Percentiles rank a stretch among this genome's conserved stretches.
phyloP scores from a whole-genome alignment of 2,888 invertebrate genomes.

The Scotopteryx bipunctaria region DNA sequence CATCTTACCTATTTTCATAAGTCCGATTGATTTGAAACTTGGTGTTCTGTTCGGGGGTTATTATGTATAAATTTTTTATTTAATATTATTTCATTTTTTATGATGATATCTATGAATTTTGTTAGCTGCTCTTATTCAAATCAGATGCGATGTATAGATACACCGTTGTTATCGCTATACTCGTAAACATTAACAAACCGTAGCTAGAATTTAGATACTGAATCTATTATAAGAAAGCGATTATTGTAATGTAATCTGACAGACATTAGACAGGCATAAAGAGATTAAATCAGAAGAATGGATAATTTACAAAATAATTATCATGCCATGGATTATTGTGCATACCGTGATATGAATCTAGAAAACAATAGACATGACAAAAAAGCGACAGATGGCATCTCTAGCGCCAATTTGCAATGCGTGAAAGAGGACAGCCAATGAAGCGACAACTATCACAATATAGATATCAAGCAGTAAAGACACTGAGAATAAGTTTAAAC shows the following conservation, averaged over 20 bases:
- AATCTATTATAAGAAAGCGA: no score
- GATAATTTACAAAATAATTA: constrained; percentile 12
- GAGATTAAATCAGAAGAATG: constrained; percentile 14
- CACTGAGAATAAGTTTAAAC: constrained; percentile 1
- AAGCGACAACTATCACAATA: constrained; percentile 22
- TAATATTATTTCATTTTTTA: no score
- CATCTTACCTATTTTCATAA: no score
- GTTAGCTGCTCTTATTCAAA: no score
- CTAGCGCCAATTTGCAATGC: constrained; percentile 26
- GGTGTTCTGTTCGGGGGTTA: no score
- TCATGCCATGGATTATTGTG: constrained; percentile 17
- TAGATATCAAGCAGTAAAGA: constrained; percentile 18
- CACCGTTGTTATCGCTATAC: no score
- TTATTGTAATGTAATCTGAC: background rate
- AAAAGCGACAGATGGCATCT: constrained; percentile 28
- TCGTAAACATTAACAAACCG: no score
- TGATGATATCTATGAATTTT: no score
- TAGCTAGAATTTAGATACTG: no score
- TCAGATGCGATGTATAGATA: no score
- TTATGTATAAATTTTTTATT: no score
- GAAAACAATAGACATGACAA: constrained; percentile 33
- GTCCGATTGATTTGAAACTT: no score
- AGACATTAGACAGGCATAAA: background rate
- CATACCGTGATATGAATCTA: constrained; percentile 26
- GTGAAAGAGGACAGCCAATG: constrained; percentile 30